A percentile compares a stretch with the other conserved stretches of the same genome.
Conservation (phyloP, 2,113 vertebrate genomes). For the Girardinichthys multiradiatus region DNA sequence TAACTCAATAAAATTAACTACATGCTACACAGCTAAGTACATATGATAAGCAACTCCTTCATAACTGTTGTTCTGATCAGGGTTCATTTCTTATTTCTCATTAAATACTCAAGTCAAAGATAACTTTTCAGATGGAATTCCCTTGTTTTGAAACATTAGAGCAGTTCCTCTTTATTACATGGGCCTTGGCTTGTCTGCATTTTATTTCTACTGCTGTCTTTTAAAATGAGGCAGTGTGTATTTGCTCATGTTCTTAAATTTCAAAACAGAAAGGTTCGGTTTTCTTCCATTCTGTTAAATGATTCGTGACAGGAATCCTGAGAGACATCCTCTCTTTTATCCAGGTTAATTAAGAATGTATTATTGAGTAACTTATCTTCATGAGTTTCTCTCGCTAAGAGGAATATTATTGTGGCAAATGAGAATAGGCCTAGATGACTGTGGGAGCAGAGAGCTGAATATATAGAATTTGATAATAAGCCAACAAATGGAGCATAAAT, state of each 20-base stretch:
- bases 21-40: no score
- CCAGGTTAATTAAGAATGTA: slow-evolving; percentile 13
- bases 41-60: no score
- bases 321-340: slow-evolving; percentile 3
- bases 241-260: neutral
- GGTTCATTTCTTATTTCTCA: no score
- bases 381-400: slow-evolving; percentile 2
- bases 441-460: neutral
- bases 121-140: neutral
- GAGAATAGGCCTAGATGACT: neutral
- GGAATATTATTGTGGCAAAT: neutral
- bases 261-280: neutral
- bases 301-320: neutral
- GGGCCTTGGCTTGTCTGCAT: neutral
- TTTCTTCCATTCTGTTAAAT: neutral
- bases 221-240: neutral
- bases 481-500: slow-evolving; percentile 9
- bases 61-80: no score
- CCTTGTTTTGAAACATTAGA: neutral
- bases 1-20: no score
- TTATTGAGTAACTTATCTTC: slow-evolving; percentile 10
- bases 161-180: neutral
- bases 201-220: neutral
- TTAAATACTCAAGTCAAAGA: neutral
- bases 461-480: neutral